Base-by-base conservation (phyloP, 2,113 vertebrate genomes). In the Climacteris rufus region DNA sequence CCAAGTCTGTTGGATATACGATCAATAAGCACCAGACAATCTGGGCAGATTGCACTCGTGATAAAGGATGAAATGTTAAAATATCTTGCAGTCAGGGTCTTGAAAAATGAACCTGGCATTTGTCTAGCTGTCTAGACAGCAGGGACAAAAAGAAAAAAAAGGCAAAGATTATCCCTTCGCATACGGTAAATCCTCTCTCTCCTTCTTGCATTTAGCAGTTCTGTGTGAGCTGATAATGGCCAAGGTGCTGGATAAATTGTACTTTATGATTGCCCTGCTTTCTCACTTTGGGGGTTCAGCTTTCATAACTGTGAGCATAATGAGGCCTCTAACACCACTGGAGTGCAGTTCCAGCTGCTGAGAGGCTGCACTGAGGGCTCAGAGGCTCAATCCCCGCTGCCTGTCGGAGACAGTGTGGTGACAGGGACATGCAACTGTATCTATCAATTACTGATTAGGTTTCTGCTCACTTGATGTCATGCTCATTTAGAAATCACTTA, bases 21-120 rank as follows among this genome's bases (percentile, higher is more conserved):
- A 63, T 83, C 72, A 70, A 47, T 66, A 93, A 42, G 59, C 90
- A 77, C 11, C 72, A 80, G 72, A 44, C 68, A 87, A 77, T 42
- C 85, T 33, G 59, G 24, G 50, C 69, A 88, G 63, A 77, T 57
- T 59, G 84, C 59, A 74, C 15, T 10, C 59, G 24, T n/a, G 30
- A 63, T 71, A 89, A 76, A 87, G 52, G 70, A 71, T 52, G 59
- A 87, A 78, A 76, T 23, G 44, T 74, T 88, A 70, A 74, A 93
- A 68, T 50, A 68, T 71, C 80, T 81, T 70, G 45, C 42, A 86
- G 27, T 52, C 81, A 49, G 53, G 53, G 50, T 52, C 92, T 83
- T 93, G 85, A 88, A 78, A 96, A 96, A 72, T 49, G 71, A 89
- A 65, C 69, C 52, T 93, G 69, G 28, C 65, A 72, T 87, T 97